Conservation (phyloP, 2,888 invertebrate species). For the Polia nebulosa region DNA sequence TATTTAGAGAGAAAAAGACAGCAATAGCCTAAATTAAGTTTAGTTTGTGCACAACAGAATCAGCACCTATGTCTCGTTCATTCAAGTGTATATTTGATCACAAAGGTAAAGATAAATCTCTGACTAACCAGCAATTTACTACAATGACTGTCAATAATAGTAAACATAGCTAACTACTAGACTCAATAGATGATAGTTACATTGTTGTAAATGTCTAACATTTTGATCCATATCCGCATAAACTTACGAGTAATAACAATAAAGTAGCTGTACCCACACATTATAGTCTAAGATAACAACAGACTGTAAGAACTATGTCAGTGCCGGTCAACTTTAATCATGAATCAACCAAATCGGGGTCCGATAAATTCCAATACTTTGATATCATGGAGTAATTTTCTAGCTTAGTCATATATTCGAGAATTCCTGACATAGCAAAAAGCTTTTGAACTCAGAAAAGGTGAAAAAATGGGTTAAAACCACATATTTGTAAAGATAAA, state of each 20-base stretch:
- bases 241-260: constrained; percentile 19
- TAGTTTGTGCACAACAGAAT: too few species aligned
- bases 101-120: constrained; percentile 8
- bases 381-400: constrained; percentile 65
- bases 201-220: constrained; percentile 34
- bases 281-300: constrained; percentile 51
- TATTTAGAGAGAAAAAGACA: too few species aligned
- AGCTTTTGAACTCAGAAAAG: constrained; percentile 15
- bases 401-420: constrained; percentile 49
- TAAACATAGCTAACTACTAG: background rate
- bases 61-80: too few species aligned
- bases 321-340: constrained; percentile 46
- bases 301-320: constrained; percentile 40
- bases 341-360: constrained; percentile 62
- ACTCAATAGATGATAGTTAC: constrained; percentile 11
- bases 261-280: constrained; percentile 28
- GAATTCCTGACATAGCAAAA: constrained; percentile 24
- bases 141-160: constrained; percentile 10
- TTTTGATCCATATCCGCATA: constrained; percentile 19
- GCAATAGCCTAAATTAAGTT: too few species aligned
- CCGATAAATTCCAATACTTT: constrained; percentile 62
- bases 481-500: constrained; percentile 14
- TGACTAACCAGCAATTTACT: constrained; percentile 2
- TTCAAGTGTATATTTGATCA: too few species aligned
- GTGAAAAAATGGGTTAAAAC: constrained; percentile 24